Evolutionary conservation across 2,113 vertebrate genomes (phyloP).

Genomic region (Phasianus colchicus): DNA sequence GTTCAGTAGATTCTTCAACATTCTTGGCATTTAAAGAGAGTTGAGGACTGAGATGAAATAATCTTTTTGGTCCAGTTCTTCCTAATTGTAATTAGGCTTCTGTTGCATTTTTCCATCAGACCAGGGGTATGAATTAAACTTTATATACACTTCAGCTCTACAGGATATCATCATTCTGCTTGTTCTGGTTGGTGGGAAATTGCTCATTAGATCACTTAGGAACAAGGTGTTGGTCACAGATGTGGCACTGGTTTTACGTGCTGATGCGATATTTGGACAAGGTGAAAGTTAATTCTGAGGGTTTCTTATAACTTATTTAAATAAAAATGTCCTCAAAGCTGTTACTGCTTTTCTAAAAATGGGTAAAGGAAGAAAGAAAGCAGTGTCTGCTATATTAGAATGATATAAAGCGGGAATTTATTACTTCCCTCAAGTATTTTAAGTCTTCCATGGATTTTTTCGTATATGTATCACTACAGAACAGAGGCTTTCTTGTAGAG

Average conservation of each 20-base stretch:
- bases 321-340: neutral
- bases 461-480: neutral
- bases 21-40: rapidly evolving
- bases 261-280: neutral
- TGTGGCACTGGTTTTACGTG: neutral
- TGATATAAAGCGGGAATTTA: neutral
- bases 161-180: neutral
- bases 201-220: neutral
- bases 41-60: neutral
- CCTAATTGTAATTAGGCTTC: neutral
- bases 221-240: neutral
- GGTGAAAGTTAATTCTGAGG: neutral
- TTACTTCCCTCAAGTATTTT: neutral
- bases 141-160: neutral
- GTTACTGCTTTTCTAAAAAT: neutral
- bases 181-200: neutral
- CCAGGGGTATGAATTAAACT: neutral
- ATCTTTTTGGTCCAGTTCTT: neutral
- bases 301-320: neutral
- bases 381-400: neutral
- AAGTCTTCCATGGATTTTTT: neutral
- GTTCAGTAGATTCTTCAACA: neutral
- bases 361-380: neutral
- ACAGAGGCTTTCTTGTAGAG: slow-evolving; percentile 3
- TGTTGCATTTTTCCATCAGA: neutral